Percentiles rank a stretch among this genome's conserved stretches.
Evolutionary conservation across 2,797 vertebrate genomes (phyloP).

Genomic region (Naso thynnoides): DNA sequence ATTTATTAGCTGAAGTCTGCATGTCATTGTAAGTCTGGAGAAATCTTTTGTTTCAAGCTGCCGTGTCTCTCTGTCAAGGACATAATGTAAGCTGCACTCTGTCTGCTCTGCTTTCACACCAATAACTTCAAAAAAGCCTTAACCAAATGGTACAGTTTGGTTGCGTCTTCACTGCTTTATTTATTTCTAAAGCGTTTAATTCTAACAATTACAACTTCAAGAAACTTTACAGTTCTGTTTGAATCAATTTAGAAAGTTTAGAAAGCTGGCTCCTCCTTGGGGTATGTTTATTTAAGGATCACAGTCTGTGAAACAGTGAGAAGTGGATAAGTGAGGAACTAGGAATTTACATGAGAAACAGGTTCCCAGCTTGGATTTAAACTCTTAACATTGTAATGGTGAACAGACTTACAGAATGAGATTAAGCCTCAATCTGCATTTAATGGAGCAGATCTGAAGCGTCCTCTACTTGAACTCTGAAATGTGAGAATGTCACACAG

Average conservation of each 20-base stretch:
- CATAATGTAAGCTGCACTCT: not conserved
- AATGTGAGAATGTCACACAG: conserved; percentile 86
- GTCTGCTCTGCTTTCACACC: conserved; percentile 20
- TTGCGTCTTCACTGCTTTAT: not conserved
- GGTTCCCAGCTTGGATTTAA: conserved; percentile 83
- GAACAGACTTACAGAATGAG: conserved; percentile 85
- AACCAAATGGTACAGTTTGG: conserved; percentile 27
- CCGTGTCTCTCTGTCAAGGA: conserved; percentile 40
- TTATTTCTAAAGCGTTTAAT: conserved; percentile 19
- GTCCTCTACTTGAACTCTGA: conserved; percentile 88
- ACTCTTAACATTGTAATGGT: conserved; percentile 86
- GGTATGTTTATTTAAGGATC: conserved; percentile 80
- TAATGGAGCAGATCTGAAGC: conserved; percentile 85
- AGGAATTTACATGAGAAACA: conserved; percentile 87
- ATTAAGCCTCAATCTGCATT: conserved; percentile 86
- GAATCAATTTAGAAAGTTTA: not conserved
- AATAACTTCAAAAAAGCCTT: conserved; percentile 21
- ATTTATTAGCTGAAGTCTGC: conserved; percentile 30
- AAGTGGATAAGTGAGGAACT: conserved; percentile 68
- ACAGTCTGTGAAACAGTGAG: conserved; percentile 71
- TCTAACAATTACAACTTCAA: not conserved
- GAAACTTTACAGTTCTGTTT: conserved; percentile 6
- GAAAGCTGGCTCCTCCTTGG: conserved; percentile 33
- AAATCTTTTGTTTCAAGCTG: conserved; percentile 26
- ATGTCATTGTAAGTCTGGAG: conserved; percentile 8